Base-by-base conservation (phyloP, 2,888 invertebrate genomes). In the Andrena flavipes region DNA sequence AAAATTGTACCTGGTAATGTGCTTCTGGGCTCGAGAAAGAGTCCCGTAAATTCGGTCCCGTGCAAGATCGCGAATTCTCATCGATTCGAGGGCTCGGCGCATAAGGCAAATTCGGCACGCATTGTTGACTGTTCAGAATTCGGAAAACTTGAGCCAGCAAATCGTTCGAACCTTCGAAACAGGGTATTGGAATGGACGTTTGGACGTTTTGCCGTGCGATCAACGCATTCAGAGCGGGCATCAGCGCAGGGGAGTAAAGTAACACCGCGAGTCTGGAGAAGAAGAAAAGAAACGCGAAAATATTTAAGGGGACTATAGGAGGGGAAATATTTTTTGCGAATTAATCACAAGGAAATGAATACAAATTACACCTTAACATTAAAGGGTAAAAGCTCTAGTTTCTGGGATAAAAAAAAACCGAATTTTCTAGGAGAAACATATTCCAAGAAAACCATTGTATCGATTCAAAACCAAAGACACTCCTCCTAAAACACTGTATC, bases 161-260 rank as follows among this genome's bases (percentile, higher is more conserved):
- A n/a, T 85, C 84, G 13, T 86, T 86, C 5, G 86, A 74, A 6
- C 81, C 72, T 59, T 85, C 86, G 35, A 69, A 75, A 26, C 67
- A 71, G 4, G 82, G 71, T 16, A 71, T 65, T 2, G 84, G 75
- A 20, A 79, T 62, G 20, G 78, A 49, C n/a, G 71, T 60, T 49
- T 76, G 87, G 7, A 26, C 20, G 51, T 35, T 76, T 33, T 84
- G 87, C 6, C 65, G 70, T 0, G 86, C 86, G 35, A 86, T 86
- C 35, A 86, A 48, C 1, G 74, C 71, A 71, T 86, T 86, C 35
- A 86, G 30, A 1, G 84, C 84, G 8, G 86, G 82, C 78, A 86
- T 82, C 63, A 86, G 71, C 2, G 74, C 56, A 7, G 86, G 86
- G 2, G 87, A 78, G n/a, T 86, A 80, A 42, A 87, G 79, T 10